Conservation (phyloP, 1,140 invertebrate genomes). For the Anadara kagoshimensis region DNA sequence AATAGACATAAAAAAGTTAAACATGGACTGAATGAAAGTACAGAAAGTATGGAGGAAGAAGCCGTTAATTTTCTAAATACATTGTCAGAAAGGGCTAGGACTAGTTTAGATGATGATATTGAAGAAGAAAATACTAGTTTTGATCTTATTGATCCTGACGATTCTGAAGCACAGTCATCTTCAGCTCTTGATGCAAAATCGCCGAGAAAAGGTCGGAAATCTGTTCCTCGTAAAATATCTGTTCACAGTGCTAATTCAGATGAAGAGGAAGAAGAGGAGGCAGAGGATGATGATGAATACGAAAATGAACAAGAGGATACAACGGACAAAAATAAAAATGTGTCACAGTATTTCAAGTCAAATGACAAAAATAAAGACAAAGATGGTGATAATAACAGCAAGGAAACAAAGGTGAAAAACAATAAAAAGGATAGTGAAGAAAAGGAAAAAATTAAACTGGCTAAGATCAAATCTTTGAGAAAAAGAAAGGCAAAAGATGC, state of each 20-base stretch:
- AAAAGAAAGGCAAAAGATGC: no score
- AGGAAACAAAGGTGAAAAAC: no score
- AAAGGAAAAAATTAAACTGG: no score
- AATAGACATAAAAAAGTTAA: constrained; percentile 71
- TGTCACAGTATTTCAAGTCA: constrained; percentile 6
- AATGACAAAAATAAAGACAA: neutral
- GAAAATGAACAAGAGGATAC: neutral
- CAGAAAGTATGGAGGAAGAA: constrained; percentile 66
- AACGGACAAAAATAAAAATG: no score
- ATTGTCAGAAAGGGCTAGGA: constrained; percentile 51
- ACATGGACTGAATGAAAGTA: constrained; percentile 66
- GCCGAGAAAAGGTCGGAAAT: constrained; percentile 50
- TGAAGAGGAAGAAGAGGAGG: neutral
- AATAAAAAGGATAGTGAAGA: no score
- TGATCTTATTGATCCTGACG: constrained; percentile 6
- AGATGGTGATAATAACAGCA: neutral
- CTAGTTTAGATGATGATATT: constrained; percentile 29
- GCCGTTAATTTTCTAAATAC: constrained; percentile 64
- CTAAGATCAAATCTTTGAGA: no score
- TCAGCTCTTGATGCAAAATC: constrained; percentile 37
- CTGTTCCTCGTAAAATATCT: constrained; percentile 39
- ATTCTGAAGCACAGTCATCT: constrained; percentile 23
- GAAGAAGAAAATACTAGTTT: constrained; percentile 18
- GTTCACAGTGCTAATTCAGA: constrained; percentile 1
- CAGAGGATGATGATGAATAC: neutral